phyloP scores from a whole-genome alignment of 2,797 vertebrate species.

The Tragelaphus eurycerus region DNA sequence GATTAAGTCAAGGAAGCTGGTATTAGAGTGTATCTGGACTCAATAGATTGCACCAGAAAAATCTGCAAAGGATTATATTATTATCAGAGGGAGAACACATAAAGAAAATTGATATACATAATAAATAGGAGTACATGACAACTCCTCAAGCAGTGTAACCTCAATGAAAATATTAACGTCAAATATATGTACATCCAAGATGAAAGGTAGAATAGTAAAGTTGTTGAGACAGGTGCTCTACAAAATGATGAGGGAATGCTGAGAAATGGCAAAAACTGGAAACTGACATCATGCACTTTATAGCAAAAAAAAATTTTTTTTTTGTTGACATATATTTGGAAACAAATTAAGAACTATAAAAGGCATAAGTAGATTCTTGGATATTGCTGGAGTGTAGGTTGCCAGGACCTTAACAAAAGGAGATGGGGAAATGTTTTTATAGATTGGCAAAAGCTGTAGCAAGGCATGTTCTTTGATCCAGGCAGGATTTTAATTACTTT shows the following conservation, averaged over 20 bases:
- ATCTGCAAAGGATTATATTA: constrained; percentile 46
- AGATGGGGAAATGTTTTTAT: constrained; percentile 78
- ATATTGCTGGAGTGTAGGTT: constrained; percentile 53
- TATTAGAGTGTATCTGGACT: constrained; percentile 15
- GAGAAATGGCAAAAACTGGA: constrained; percentile 25
- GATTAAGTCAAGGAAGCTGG: constrained; percentile 55
- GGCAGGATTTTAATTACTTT: constrained; percentile 85
- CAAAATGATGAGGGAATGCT: constrained; percentile 30
- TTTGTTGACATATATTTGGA: constrained; percentile 74
- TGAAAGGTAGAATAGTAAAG: background rate
- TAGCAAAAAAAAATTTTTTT: constrained; percentile 54
- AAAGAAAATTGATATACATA: constrained; percentile 25
- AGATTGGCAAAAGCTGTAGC: constrained; percentile 62
- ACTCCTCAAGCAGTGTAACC: background rate
- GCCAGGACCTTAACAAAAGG: constrained; percentile 69
- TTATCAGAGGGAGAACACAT: constrained; percentile 19
- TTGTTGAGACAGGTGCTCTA: constrained; percentile 13
- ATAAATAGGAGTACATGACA: background rate
- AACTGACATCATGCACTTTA: constrained; percentile 43
- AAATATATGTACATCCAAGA: background rate
- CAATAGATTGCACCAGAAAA: constrained; percentile 45
- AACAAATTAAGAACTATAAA: constrained; percentile 68
- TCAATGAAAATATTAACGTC: constrained; percentile 1
- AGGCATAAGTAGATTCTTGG: constrained; percentile 62
- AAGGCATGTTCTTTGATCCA: constrained; percentile 79